These are phyloP conservation scores for Neodiprion lecontei DNA, from an alignment of 1,140 invertebrate genomes.

Conservation along the genomic window DNA sequence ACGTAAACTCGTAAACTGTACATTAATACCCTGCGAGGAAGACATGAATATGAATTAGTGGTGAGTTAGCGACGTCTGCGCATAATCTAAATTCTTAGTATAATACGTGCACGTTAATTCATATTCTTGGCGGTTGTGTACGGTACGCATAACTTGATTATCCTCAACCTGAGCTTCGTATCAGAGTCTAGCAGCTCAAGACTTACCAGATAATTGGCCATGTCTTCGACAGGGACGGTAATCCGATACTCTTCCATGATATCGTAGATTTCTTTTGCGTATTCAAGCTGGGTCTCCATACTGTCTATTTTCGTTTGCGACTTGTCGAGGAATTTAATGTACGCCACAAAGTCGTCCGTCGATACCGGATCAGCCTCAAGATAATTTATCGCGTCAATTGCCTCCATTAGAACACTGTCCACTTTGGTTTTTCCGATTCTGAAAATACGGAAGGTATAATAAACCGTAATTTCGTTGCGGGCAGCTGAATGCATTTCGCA, in stretches of 20 bases:
- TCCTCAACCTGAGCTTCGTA: not conserved
- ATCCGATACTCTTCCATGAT: constrained; percentile 77
- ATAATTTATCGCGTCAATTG: constrained; percentile 67
- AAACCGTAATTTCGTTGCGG: constrained; percentile 5
- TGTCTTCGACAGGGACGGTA: constrained; percentile 66
- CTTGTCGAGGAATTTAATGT: constrained; percentile 73
- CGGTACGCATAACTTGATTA: not conserved
- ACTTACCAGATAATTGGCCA: constrained; percentile 67
- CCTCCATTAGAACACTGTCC: constrained; percentile 64
- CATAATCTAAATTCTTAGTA: not conserved
- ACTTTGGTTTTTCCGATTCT: constrained; percentile 70
- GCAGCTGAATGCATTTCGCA: not conserved
- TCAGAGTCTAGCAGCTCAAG: not conserved
- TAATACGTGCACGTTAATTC: too few relatives aligned
- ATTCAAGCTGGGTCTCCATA: constrained; percentile 70
- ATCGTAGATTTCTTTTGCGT: constrained; percentile 76
- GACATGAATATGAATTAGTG: not conserved
- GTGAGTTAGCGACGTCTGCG: not conserved
- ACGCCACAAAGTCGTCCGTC: constrained; percentile 73
- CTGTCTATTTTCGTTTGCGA: constrained; percentile 67
- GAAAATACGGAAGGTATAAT: constrained; percentile 21
- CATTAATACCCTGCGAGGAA: constrained; percentile 42
- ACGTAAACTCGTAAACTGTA: constrained; percentile 43
- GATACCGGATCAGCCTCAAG: constrained; percentile 68
- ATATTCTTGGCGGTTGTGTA: not conserved